phyloP scores from a whole-genome alignment of 2,797 vertebrate species.

The Sebastiscus tertius region DNA sequence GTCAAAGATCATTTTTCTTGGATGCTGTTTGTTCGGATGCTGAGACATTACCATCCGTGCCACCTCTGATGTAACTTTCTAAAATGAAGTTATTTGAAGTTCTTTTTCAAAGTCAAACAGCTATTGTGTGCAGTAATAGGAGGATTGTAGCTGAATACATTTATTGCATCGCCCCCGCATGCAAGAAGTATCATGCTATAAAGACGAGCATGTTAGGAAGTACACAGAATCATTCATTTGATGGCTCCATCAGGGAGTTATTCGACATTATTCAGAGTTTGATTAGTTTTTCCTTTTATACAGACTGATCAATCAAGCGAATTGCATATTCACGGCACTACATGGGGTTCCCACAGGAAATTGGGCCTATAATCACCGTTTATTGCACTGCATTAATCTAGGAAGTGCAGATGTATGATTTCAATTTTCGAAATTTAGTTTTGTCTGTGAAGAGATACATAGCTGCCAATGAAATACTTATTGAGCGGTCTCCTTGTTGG shows the following conservation, averaged over 20 bases:
- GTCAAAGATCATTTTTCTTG: not conserved
- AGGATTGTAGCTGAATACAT: constrained; percentile 18
- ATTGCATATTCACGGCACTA: constrained; percentile 58
- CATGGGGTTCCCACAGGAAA: constrained; percentile 55
- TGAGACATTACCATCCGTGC: not conserved
- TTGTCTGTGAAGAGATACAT: constrained; percentile 15
- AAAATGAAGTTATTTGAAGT: constrained; percentile 36
- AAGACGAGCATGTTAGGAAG: constrained; percentile 34
- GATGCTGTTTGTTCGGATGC: constrained; percentile 4
- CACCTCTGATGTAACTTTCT: not conserved
- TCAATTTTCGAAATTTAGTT: constrained; percentile 51
- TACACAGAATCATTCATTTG: constrained; percentile 53
- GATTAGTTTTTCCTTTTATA: constrained; percentile 64
- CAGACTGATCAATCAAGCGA: constrained; percentile 67
- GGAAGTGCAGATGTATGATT: constrained; percentile 63
- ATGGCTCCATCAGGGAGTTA: constrained; percentile 45
- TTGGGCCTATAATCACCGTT: constrained; percentile 60
- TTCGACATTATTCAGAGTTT: constrained; percentile 60
- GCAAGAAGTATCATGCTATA: constrained; percentile 12
- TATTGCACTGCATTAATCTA: constrained; percentile 71
- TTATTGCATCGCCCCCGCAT: constrained; percentile 10
- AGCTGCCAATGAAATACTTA: constrained; percentile 29
- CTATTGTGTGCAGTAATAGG: constrained; percentile 1
- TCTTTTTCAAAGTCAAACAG: constrained; percentile 36
- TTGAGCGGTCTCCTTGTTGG: not conserved